Base-by-base conservation (phyloP, 2,797 vertebrate genomes). In the Percopsis omiscomaycus region DNA sequence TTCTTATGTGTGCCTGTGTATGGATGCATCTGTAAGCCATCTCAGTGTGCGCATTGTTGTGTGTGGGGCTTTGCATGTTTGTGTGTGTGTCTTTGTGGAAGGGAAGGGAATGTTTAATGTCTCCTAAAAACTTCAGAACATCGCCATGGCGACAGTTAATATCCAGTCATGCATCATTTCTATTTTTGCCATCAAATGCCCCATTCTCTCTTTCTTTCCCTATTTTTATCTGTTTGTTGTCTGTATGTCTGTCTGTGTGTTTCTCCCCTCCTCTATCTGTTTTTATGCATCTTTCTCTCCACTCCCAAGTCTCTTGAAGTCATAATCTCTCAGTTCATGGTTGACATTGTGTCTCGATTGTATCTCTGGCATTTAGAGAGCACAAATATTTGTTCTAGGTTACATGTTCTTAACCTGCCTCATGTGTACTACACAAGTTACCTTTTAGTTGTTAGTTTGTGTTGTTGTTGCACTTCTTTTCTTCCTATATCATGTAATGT, bases 131-230 rank as follows among this genome's bases (percentile, higher is more conserved):
- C 44, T 30, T 42, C 22, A n/a, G 47, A 22, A 16, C 22, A 54
- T 59, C 62, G 1, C 49, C 55, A 64, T 66, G 37, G 55, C 63
- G 65, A 68, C 48, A 56, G 63, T 68, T 32, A 71, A 55, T 57
- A 65, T 12, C 0, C 42, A 66, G 4, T 59, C 59, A 69, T 10
- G 42, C 42, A 46, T 44, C 50, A 8, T 61, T 72, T 71, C 59
- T 71, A 22, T 69, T 75, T 66, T 64, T 63, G 15, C 2, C 14
- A 30, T 13, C 5, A 4, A 63, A 29, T 53, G 16, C 13, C 12
- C 28, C 12, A 42, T 61, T 15, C 44, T 68, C 51, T 55, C 52
- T 22, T 10, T 49, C 44, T 64, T 5, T 37, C 53, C 9, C 44
- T 48, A 42, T 63, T 3, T 42, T 11, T n/a, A 30, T 37, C 32